Evolutionary conservation across 2,797 vertebrate species (phyloP).

Genomic region (Danionella dracula): DNA sequence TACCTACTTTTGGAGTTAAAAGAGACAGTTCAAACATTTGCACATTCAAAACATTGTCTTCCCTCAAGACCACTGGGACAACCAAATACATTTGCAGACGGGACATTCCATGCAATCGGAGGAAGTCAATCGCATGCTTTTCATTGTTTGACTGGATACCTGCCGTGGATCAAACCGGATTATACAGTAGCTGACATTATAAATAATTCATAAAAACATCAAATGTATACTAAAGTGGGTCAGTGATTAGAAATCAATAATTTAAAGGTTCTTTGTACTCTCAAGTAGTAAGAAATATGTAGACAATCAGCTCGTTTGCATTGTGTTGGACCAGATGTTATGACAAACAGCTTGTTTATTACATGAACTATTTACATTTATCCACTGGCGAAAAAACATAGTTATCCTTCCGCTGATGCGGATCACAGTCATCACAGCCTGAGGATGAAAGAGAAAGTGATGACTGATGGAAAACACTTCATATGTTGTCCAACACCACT

Average conservation of each 20-base stretch:
- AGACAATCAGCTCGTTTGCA: neutral
- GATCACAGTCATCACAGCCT: conserved; percentile 15
- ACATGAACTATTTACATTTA: conserved; percentile 5
- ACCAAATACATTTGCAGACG: conserved; percentile 12
- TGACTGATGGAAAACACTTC: conserved; percentile 32
- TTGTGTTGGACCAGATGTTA: neutral
- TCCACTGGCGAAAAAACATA: neutral
- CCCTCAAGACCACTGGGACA: conserved; percentile 13
- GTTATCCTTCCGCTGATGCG: conserved; percentile 4
- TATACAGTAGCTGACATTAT: conserved; percentile 11
- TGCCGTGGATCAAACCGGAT: conserved; percentile 12
- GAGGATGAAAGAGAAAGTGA: conserved; percentile 17
- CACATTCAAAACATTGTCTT: neutral
- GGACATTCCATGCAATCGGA: conserved; percentile 14
- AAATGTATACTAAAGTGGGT: neutral
- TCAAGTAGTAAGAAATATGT: neutral
- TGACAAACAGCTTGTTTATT: neutral
- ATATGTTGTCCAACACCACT: conserved; percentile 39
- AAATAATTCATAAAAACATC: conserved; percentile 31
- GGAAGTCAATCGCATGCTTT: conserved; percentile 22
- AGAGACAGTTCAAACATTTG: conserved; percentile 11
- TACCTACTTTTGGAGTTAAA: too few species aligned
- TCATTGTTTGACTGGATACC: conserved; percentile 10
- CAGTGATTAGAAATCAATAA: neutral
- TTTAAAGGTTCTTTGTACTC: neutral